Percentiles rank a stretch among this genome's conserved stretches.
phyloP scores from a whole-genome alignment of 2,113 vertebrate genomes.

The Pygoscelis adeliae region DNA sequence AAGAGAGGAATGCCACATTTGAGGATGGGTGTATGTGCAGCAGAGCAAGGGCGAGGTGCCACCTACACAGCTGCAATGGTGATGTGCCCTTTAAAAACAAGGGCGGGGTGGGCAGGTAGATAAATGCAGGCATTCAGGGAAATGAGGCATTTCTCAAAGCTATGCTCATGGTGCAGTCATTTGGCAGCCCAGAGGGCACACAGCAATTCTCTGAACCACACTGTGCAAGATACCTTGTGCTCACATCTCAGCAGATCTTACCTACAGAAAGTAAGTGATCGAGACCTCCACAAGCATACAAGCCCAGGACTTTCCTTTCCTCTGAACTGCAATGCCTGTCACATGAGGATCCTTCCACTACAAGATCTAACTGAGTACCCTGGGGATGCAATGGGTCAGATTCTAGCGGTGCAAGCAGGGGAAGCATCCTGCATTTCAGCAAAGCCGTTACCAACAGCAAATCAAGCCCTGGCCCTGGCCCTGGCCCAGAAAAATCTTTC shows the following conservation, averaged over 20 bases:
- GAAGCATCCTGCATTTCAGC: background rate
- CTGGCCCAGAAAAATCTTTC: background rate
- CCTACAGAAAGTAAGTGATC: background rate
- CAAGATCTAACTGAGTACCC: background rate
- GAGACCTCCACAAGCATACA: background rate
- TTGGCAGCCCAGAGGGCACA: background rate
- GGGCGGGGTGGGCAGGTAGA: background rate
- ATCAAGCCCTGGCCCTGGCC: background rate
- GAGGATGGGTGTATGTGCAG: background rate
- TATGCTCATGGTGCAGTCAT: background rate
- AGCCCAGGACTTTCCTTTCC: background rate
- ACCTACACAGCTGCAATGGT: background rate
- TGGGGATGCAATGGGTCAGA: background rate
- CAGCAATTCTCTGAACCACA: background rate
- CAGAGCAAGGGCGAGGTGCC: background rate
- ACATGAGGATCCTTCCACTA: background rate
- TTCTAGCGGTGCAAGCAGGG: background rate
- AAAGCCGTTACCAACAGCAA: background rate
- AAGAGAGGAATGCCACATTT: background rate
- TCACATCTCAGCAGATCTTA: background rate
- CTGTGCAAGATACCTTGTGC: background rate
- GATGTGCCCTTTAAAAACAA: background rate
- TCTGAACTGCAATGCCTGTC: background rate
- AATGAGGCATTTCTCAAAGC: background rate
- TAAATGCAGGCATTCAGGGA: background rate